Percentiles rank a stretch among this genome's conserved stretches.
Conservation (phyloP, 2,888 invertebrate species). For the Leptinotarsa peninsularis region DNA sequence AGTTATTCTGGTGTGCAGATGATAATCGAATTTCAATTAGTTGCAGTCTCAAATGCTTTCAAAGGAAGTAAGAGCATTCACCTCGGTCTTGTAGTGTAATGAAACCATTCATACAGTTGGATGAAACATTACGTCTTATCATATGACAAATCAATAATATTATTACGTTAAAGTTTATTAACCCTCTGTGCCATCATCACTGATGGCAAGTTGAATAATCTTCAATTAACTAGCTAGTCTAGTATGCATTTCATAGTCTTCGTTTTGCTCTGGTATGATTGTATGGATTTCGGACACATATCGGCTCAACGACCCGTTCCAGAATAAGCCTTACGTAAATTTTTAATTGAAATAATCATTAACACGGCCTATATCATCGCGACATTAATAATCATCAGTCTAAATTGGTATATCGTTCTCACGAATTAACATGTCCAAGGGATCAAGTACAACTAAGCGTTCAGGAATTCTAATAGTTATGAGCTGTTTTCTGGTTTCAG, state of each 20-base stretch:
- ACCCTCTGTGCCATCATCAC: not conserved
- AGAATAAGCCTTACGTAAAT: not conserved
- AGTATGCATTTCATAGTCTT: not conserved
- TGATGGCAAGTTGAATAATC: too few relatives aligned
- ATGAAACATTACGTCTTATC: not conserved
- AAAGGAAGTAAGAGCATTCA: too few relatives aligned
- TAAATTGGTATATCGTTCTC: constrained; percentile 20
- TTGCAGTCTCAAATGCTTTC: too few relatives aligned
- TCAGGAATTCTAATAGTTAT: not conserved
- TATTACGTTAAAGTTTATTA: not conserved
- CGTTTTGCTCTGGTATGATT: not conserved
- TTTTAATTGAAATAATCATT: constrained; percentile 22
- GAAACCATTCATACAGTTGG: not conserved
- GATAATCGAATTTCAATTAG: too few relatives aligned
- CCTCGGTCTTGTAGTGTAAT: too few relatives aligned
- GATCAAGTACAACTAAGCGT: constrained; percentile 2
- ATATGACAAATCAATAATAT: not conserved
- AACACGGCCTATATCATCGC: constrained; percentile 22
- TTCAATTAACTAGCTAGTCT: too few relatives aligned
- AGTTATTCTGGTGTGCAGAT: too few relatives aligned
- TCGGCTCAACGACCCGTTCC: constrained; percentile 13
- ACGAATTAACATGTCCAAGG: constrained; percentile 10
- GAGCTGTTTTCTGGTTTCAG: not conserved
- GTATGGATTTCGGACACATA: not conserved
- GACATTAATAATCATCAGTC: constrained; percentile 20